Evolutionary conservation across 2,797 vertebrate genomes (phyloP).

Genomic region (Podargus strigoides): DNA sequence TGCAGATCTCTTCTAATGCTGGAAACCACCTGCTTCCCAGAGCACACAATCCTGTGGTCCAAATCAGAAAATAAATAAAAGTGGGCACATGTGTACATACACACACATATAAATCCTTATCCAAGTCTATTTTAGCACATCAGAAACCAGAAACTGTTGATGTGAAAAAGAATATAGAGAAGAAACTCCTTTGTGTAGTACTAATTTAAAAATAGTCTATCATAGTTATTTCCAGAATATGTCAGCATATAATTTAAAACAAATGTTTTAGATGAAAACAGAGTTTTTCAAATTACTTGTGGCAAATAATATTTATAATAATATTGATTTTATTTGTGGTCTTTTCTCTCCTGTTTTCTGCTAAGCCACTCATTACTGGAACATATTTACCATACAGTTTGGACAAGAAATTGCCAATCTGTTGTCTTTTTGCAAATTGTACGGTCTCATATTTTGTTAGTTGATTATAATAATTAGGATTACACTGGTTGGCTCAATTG

Average conservation of each 20-base stretch:
- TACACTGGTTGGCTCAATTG: neutral
- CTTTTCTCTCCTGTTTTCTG: constrained; percentile 27
- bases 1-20: constrained; percentile 13
- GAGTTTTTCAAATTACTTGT: constrained; percentile 25
- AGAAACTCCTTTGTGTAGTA: constrained; percentile 13
- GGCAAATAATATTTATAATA: constrained; percentile 49
- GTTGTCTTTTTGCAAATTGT: neutral
- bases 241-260: constrained; percentile 49
- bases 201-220: constrained; percentile 45
- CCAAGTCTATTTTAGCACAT: neutral
- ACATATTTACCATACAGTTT: neutral
- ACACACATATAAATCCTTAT: neutral
- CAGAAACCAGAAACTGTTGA: constrained; percentile 14
- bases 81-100: neutral
- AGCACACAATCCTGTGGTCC: neutral
- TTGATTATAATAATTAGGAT: neutral
- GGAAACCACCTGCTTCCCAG: constrained; percentile 42
- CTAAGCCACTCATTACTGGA: constrained; percentile 18
- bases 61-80: constrained; percentile 11
- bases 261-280: constrained; percentile 18
- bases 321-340: constrained; percentile 53
- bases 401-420: constrained; percentile 6
- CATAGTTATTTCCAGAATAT: constrained; percentile 47
- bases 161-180: constrained; percentile 2
- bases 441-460: neutral